Percentiles rank a stretch among this genome's conserved stretches.
Evolutionary conservation across 1,140 invertebrate species (phyloP).

Genomic region (Lucilia sericata): DNA sequence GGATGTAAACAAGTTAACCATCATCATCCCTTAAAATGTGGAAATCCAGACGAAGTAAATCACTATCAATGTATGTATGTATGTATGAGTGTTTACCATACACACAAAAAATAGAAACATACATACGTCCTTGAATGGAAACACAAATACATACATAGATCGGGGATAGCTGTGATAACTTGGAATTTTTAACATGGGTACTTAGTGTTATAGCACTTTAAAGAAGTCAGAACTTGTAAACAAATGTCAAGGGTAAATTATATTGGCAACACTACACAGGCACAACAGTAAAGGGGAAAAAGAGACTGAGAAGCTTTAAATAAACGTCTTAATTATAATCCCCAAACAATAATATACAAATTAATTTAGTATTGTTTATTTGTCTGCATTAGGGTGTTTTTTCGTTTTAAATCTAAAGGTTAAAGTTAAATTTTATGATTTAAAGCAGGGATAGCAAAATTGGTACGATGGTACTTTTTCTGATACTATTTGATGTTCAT

Average conservation of each 20-base stretch:
- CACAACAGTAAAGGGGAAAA: neutral
- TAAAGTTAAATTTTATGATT: no score
- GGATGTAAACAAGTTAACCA: neutral
- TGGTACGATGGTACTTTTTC: no score
- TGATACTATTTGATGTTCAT: no score
- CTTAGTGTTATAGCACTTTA: slow-evolving; percentile 29
- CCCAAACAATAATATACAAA: slow-evolving; percentile 20
- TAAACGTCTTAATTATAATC: slow-evolving; percentile 8
- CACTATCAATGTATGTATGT: no score
- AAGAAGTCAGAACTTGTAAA: neutral
- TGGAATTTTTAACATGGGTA: slow-evolving; percentile 8
- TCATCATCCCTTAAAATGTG: neutral
- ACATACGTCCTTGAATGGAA: neutral
- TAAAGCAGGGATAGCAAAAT: no score
- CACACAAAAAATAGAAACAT: neutral
- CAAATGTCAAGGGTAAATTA: slow-evolving; percentile 26
- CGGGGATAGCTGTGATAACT: neutral
- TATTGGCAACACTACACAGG: neutral
- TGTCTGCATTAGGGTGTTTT: neutral
- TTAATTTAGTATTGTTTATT: slow-evolving; percentile 9
- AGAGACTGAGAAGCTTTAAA: neutral
- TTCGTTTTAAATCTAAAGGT: no score
- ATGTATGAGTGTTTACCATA: no score
- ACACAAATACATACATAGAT: neutral
- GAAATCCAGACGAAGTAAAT: neutral